A percentile compares a stretch with the other conserved stretches of the same genome.
These are phyloP conservation scores for Columbina picui DNA, from an alignment of 2,113 vertebrate species.

Conservation along the genomic window DNA sequence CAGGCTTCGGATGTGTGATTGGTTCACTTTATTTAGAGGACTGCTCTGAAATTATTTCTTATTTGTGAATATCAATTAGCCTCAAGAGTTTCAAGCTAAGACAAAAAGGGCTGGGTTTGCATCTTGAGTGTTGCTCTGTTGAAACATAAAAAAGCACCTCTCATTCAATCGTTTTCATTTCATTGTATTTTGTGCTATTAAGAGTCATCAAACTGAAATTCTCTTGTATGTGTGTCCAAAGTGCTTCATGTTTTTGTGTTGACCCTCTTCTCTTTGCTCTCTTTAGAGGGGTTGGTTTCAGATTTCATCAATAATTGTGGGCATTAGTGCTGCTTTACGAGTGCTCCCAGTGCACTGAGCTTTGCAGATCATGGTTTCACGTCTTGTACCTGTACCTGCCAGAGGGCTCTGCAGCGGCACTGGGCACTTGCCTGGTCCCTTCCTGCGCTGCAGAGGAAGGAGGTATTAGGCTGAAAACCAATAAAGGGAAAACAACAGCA, in stretches of 20 bases:
- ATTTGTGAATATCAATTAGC: not conserved
- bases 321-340: not conserved
- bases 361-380: not conserved
- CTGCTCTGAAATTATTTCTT: conserved; percentile 6
- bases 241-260: not conserved
- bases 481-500: not conserved
- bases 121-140: not conserved
- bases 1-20: not conserved
- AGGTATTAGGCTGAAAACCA: not conserved
- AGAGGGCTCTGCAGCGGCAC: not conserved
- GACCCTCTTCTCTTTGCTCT: not conserved
- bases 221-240: not conserved
- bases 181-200: not conserved
- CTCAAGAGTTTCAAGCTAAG: not conserved
- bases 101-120: not conserved
- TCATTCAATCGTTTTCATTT: not conserved
- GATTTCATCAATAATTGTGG: not conserved
- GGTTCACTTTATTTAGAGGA: not conserved
- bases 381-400: not conserved
- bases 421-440: not conserved
- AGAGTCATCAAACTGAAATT: not conserved
- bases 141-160: not conserved
- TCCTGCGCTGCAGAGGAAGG: not conserved
- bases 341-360: not conserved
- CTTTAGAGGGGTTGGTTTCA: not conserved